Evolutionary conservation across 2,113 vertebrate species (phyloP).

Genomic region (Mesembrinibis cayennensis): DNA sequence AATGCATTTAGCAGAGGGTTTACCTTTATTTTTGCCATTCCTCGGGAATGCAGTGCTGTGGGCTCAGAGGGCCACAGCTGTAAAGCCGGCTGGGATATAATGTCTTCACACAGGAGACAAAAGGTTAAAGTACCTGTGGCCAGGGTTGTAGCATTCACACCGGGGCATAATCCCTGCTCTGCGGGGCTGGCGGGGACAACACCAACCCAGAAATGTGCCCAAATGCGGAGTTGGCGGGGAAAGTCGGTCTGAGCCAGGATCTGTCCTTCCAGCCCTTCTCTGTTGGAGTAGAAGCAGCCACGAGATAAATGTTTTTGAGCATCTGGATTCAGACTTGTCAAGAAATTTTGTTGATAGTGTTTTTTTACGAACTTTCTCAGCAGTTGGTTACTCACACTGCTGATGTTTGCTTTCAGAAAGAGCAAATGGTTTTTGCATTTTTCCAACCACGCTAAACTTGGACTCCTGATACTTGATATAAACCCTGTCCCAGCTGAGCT

Average conservation of each 20-base stretch:
- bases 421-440: conserved; percentile 1
- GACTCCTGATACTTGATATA: not conserved
- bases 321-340: not conserved
- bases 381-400: not conserved
- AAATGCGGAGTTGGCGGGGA: not conserved
- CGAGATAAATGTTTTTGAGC: not conserved
- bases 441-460: not conserved
- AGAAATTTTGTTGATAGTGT: not conserved
- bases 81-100: conserved; percentile 4
- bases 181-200: not conserved
- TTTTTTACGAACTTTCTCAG: not conserved
- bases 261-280: not conserved
- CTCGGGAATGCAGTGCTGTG: not conserved
- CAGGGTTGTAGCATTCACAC: not conserved
- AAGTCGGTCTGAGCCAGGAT: not conserved
- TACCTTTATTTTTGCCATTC: not conserved
- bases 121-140: not conserved
- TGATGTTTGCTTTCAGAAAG: not conserved
- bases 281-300: not conserved
- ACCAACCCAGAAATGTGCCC: not conserved
- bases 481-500: not conserved
- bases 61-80: not conserved
- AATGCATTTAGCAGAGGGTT: not conserved
- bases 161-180: not conserved
- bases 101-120: not conserved